Base-by-base conservation (phyloP, 1,140 invertebrate genomes). In the Bombus sibiricus region DNA sequence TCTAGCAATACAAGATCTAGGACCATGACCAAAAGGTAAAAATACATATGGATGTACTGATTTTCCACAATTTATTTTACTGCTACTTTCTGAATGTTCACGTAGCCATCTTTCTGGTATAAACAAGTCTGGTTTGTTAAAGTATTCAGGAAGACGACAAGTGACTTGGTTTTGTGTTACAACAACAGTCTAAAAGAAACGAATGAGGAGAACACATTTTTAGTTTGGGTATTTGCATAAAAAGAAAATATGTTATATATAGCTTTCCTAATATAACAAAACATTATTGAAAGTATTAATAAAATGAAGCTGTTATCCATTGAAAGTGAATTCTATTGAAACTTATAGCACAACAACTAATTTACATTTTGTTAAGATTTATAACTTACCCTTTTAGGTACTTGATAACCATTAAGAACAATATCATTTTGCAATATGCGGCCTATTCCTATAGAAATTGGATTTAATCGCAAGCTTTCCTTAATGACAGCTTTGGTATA, bases 1-100 rank as follows among this genome's bases (percentile, higher is more conserved):
- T 92, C 98, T 96, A 3, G 98, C 98, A 73, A 99, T 98, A 90
- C 98, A 99, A 18, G 97, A 96, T 83, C 98, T 95, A 39, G 97
- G 96, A 1, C 98, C 98, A 94, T 98, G 97, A 1, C 98, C 98
- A 95, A 99, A 99, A 1, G 98, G 98, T 69, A 99, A 92, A 8
- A 97, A 96, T 5, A 98, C 94, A 93, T 97, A 98, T 1, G 98
- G 98, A 95, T 98, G 97, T 69, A 96, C 91, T 18, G 96, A 94
- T 90, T 96, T 96, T 88, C 95, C 95, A 9, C 92, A 69, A 18
- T 91, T 79, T 72, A 95, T 93, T 72, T 96, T 96, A 8, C 75
- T 77, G 41, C 92, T 92, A 6, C 5, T 57, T 12, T 81, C 47
- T 32, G 39, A 32, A 25, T 90, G 92, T 3, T 94, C 91, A 25